phyloP scores from a whole-genome alignment of 2,888 invertebrate species.

The Urechis unicinctus region DNA sequence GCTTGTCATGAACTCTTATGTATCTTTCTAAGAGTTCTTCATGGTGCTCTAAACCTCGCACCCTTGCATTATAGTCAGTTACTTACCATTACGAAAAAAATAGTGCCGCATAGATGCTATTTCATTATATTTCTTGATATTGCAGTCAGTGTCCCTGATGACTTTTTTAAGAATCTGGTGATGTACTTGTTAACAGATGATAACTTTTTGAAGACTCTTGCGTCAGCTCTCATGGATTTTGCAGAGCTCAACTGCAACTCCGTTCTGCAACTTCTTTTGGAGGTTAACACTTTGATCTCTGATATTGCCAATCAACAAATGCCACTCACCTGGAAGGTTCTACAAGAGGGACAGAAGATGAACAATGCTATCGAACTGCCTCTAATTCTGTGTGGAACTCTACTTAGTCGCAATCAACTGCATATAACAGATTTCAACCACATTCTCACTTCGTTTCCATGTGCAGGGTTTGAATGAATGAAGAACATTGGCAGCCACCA shows the following conservation, averaged over 20 bases:
- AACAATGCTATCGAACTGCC: too few species aligned
- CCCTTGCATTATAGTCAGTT: too few species aligned
- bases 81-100: not conserved
- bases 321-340: too few species aligned
- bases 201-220: slow-evolving; percentile 89
- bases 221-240: slow-evolving; percentile 89
- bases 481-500: slow-evolving; percentile 61
- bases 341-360: too few species aligned
- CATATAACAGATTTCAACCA: not conserved
- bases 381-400: too few species aligned
- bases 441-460: not conserved
- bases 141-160: too few species aligned
- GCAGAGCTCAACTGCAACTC: slow-evolving; percentile 90
- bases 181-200: slow-evolving; percentile 49
- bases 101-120: too few species aligned
- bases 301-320: too few species aligned
- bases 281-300: slow-evolving; percentile 54
- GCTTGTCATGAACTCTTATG: too few species aligned
- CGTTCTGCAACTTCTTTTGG: slow-evolving; percentile 82
- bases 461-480: not conserved
- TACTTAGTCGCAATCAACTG: too few species aligned
- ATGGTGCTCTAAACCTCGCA: not conserved
- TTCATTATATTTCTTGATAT: too few species aligned
- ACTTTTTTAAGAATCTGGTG: not conserved
- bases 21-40: too few species aligned